Evolutionary conservation across 2,113 vertebrate genomes (phyloP), one percentile per base, ranked within the genome.

Genomic region (Nibea coibor): DNA sequence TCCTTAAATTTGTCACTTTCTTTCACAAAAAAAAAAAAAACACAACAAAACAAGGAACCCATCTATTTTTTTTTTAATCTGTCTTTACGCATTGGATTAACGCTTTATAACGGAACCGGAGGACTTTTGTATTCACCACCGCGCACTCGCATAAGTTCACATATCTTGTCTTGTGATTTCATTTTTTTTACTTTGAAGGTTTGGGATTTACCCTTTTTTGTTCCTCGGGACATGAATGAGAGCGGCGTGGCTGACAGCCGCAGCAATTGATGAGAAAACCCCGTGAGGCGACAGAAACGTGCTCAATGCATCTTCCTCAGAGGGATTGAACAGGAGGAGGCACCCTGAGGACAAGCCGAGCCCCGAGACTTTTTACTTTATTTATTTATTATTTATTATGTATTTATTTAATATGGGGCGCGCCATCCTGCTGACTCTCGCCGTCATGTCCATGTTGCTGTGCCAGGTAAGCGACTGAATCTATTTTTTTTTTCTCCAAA

Each of bases 371-470:
- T 72, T 87, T 77, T 43, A 54, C 61, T 51, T 14, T 91, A 92
- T 94, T 92, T 91, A 93, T 94, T 93, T 59, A 31, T 87, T 89
- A 91, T 89, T 93, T 93, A 94, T 91, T 73, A 92, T 92, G 89
- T 90, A 92, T 93, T 93, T 93, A 90, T 94, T 94, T 74, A 94
- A 91, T 89, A 98, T 99, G 98, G 96, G 95, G 93, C 94, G 94
- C 88, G 90, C 85, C 90, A 87, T 95, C 85, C 91, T 96, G 89
- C 87, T 97, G 91, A 88, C 94, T 80, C 92, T 97, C 7, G 87
- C 92, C 69, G 90, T 97, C 67, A 76, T 96, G 87, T 95, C 94
- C 59, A 89, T 95, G 88, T 88, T 98, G 78, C 93, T 97, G 84
- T 95, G 95, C 81, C 97, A 97, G 97, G 98, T 99, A 94, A 94